phyloP scores from a whole-genome alignment of 2,113 vertebrate genomes.

The Triplophysa siluroides region DNA sequence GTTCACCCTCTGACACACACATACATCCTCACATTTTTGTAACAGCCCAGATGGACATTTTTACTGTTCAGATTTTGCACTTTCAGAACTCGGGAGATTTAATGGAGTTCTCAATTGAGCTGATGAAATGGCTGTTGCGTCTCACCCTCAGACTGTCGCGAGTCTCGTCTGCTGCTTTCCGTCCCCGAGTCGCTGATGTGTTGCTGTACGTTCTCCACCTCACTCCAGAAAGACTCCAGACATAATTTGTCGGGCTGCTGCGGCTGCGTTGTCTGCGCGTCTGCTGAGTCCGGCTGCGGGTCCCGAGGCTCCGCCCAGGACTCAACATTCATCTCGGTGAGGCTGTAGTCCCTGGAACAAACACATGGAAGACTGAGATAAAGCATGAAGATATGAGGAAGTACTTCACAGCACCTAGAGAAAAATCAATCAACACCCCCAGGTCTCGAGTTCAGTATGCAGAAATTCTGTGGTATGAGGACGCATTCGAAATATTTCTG shows the following conservation, averaged over 20 bases:
- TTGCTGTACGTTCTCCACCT: constrained; percentile 85
- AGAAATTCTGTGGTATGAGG: too few species aligned
- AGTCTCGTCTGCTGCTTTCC: constrained; percentile 73
- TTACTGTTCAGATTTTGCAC: too few species aligned
- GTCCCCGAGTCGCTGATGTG: constrained; percentile 73
- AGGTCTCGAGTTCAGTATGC: too few species aligned
- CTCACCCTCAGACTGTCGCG: constrained; percentile 83
- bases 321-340: constrained; percentile 80
- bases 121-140: neutral
- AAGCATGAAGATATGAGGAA: constrained; percentile 35
- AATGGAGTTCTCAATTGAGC: too few species aligned
- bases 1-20: constrained; percentile 77
- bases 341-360: constrained; percentile 72
- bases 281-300: constrained; percentile 66
- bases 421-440: neutral
- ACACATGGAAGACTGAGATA: constrained; percentile 64
- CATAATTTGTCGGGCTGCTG: constrained; percentile 76
- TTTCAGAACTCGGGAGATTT: too few species aligned
- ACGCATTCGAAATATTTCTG: too few species aligned
- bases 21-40: neutral
- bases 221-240: constrained; percentile 86
- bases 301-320: constrained; percentile 68
- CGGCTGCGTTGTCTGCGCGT: constrained; percentile 63
- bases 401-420: too few species aligned
- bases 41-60: too few species aligned